Evolutionary conservation across 2,113 vertebrate genomes (phyloP).

Genomic region (Burhinus oedicnemus): DNA sequence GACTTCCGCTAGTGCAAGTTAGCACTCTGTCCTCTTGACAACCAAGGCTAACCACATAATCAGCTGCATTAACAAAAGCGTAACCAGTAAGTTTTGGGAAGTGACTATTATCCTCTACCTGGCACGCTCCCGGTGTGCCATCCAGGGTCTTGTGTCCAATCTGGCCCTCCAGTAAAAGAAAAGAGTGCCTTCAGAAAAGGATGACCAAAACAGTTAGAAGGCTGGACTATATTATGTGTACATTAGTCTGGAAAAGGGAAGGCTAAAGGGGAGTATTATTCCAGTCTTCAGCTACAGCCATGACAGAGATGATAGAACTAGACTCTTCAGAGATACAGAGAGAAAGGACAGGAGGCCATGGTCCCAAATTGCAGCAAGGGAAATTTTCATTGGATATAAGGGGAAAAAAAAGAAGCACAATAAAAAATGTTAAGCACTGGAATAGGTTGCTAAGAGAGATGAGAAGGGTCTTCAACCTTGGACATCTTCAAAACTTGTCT

Average conservation of each 20-base stretch:
- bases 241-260: neutral
- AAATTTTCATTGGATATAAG: neutral
- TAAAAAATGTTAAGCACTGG: neutral
- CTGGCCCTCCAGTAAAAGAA: neutral
- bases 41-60: accelerated
- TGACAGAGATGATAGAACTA: neutral
- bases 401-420: neutral
- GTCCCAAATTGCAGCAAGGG: neutral
- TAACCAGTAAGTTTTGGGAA: neutral
- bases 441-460: neutral
- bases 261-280: neutral
- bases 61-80: neutral
- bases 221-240: neutral
- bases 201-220: neutral
- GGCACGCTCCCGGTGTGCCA: neutral
- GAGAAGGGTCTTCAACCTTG: neutral
- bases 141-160: neutral
- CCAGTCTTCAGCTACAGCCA: neutral
- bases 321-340: neutral
- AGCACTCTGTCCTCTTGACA: neutral
- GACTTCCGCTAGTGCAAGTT: neutral
- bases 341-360: neutral
- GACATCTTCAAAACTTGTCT: neutral
- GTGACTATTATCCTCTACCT: neutral
- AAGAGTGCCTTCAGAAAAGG: neutral